Evolutionary conservation across 2,113 vertebrate species (phyloP).

Genomic region (Tricholaema leucomelas): DNA sequence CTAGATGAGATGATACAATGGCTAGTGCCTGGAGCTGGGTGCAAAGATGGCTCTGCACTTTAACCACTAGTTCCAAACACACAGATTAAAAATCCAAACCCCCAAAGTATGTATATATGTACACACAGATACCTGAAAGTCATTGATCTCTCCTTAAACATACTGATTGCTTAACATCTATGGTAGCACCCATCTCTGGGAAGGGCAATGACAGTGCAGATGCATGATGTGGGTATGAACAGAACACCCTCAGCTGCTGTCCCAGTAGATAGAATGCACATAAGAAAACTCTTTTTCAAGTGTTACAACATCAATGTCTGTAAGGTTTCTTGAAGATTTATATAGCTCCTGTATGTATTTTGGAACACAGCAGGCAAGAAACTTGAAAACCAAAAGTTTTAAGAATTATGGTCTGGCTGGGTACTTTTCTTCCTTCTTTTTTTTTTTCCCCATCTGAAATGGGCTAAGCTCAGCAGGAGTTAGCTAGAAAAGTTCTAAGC

Average conservation of each 20-base stretch:
- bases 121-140: not conserved
- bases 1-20: not conserved
- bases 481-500: not conserved
- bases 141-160: not conserved
- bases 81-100: not conserved
- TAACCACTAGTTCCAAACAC: not conserved
- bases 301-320: not conserved
- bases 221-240: accelerated
- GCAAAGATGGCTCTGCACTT: not conserved
- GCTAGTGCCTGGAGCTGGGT: not conserved
- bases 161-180: not conserved
- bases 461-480: not conserved
- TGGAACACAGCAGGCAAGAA: not conserved
- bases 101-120: accelerated
- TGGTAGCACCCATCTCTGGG: not conserved
- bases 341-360: not conserved
- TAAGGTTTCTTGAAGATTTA: not conserved
- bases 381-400: not conserved
- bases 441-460: not conserved
- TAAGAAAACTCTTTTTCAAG: not conserved
- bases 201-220: not conserved
- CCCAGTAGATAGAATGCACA: not conserved
- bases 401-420: not conserved
- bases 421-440: not conserved
- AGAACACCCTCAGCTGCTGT: not conserved